Conservation (phyloP, 1,140 invertebrate genomes). For the Centruroides sculpturatus region DNA sequence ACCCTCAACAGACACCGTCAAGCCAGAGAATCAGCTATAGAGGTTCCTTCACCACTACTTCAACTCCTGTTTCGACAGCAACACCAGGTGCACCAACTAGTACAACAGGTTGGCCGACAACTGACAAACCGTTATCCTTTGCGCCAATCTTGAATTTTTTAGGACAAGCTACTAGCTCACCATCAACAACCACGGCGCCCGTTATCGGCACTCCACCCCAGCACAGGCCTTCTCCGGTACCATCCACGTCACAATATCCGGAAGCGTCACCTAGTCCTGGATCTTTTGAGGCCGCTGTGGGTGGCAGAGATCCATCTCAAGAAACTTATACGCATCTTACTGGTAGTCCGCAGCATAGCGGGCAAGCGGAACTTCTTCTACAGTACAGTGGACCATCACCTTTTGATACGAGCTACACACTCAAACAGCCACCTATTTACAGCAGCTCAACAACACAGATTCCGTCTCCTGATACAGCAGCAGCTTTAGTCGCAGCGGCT, state of each 20-base stretch:
- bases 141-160: slow-evolving; percentile 2
- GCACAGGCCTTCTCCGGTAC: not conserved
- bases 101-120: slow-evolving; percentile 6
- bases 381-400: slow-evolving; percentile 6
- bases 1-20: slow-evolving; percentile 14
- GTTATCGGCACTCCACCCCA: not conserved
- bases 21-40: slow-evolving; percentile 30
- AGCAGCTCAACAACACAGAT: slow-evolving; percentile 19
- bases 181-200: too few species aligned
- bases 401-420: slow-evolving; percentile 17
- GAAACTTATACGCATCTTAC: not conserved
- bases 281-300: not conserved
- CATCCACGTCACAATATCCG: slow-evolving; percentile 4
- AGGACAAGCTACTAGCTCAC: not conserved
- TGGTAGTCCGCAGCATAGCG: not conserved
- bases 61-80: slow-evolving; percentile 5
- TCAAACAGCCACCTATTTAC: slow-evolving; percentile 30
- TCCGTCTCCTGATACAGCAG: slow-evolving; percentile 19
- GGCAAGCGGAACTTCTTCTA: slow-evolving; percentile 6
- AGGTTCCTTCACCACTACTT: slow-evolving; percentile 27
- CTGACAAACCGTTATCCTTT: slow-evolving; percentile 5
- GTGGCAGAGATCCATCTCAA: not conserved
- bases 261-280: not conserved
- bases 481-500: slow-evolving; percentile 17
- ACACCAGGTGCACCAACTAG: slow-evolving; percentile 2